Base-by-base conservation (phyloP, 2,113 vertebrate genomes). In the Pantherophis guttatus region DNA sequence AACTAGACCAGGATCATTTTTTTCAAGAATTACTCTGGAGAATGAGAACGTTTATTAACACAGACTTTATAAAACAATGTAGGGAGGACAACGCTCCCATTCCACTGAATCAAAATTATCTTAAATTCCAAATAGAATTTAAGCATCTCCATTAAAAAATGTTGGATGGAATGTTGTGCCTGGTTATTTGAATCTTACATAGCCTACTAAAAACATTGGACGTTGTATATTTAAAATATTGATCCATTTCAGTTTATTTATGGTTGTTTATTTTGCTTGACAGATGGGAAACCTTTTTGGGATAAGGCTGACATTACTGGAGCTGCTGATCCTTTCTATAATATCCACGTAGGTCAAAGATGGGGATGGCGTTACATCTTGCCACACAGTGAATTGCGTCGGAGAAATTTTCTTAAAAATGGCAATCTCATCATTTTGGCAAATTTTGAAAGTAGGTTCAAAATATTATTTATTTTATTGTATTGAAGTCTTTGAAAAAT, bases 331-430 rank as follows among this genome's bases (percentile, higher is more conserved):
- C 1, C 2, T 0, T 59, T 57, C 0, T 99, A 98, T 89, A 0
- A 88, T 3, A 99, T 98, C 94, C 95, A 93, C 29, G 97, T 98
- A 89, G 96, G 95, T 33, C 0, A 0, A 0, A 4, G 93, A 29
- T 90, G 2, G 48, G 98, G 99, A 0, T 99, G 99, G 99, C 89
- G 0, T 44, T 97, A 11, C 0, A 98, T 99, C 95, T 97, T 99
- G 24, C 98, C 98, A 29, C 98, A 99, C 92, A 91, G 96, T 5
- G 97, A 98, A 44, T 87, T 99, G 89, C 95, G 70, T 3, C 97
- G 93, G 33, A 98, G 97, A 92, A 98, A 87, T 95, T 99, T 98
- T 96, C 97, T 99, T 53, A 99, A 99, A 95, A 98, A 99, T 13
- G 94, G 98, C 5, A 97, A 98, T 94, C 97, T 99, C 53, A 98